A percentile compares a stretch with the other conserved stretches of the same genome.
phyloP scores from a whole-genome alignment of 2,113 vertebrate genomes.

The Lutjanus erythropterus region DNA sequence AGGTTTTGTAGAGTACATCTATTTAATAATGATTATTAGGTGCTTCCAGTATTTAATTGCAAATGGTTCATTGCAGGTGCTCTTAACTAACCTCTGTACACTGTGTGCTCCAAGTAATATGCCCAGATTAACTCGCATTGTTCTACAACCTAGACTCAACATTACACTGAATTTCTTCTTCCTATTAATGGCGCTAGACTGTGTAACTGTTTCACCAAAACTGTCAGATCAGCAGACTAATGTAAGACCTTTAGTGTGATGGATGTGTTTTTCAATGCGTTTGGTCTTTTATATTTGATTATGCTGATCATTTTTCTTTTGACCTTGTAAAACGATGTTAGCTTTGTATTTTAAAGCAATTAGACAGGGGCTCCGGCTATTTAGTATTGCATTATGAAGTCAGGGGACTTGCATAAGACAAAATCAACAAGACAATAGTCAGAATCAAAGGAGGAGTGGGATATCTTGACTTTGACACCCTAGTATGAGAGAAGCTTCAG shows the following conservation, averaged over 20 bases:
- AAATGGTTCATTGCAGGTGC: slow-evolving; percentile 20
- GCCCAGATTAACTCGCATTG: not conserved
- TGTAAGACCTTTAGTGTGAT: slow-evolving; percentile 5
- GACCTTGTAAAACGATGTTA: slow-evolving; percentile 5
- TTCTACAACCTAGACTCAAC: not conserved
- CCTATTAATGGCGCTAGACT: not conserved
- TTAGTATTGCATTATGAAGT: not conserved
- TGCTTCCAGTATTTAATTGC: slow-evolving; percentile 13
- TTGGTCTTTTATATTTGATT: slow-evolving; percentile 1
- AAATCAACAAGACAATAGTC: no score
- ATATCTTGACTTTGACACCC: not conserved
- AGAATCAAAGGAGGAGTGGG: not conserved
- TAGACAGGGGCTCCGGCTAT: not conserved
- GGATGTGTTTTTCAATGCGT: slow-evolving; percentile 9
- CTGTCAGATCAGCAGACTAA: not conserved
- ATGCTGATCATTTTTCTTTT: not conserved
- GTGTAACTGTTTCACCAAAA: not conserved
- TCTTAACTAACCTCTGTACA: slow-evolving; percentile 14
- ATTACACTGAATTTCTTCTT: not conserved
- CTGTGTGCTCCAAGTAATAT: not conserved
- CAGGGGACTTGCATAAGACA: not conserved
- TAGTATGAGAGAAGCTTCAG: not conserved
- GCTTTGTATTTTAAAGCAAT: not conserved
- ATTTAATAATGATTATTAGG: slow-evolving; percentile 14
- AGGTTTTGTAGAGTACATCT: slow-evolving; percentile 17